phyloP scores from a whole-genome alignment of 2,888 invertebrate genomes.

The Darwinula stevensoni region DNA sequence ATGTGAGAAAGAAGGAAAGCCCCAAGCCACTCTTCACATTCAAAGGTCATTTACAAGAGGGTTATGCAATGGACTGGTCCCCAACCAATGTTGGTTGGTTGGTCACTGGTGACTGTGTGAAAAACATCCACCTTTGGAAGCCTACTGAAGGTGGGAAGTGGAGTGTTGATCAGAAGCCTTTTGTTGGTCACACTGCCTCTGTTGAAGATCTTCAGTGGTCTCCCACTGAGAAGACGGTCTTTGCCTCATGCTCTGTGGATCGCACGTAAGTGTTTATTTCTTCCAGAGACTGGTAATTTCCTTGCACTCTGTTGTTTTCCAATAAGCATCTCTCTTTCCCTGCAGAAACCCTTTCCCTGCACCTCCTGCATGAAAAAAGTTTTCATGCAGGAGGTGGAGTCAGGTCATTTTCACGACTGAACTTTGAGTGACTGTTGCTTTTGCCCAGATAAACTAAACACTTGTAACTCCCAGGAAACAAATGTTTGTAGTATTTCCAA shows the following conservation, averaged over 20 bases:
- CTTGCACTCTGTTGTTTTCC: no score
- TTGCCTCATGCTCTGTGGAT: slow-evolving; percentile 66
- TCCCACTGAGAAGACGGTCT: slow-evolving; percentile 60
- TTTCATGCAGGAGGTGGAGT: no score
- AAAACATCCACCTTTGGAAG: slow-evolving; percentile 79
- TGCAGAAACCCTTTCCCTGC: no score
- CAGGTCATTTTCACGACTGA: no score
- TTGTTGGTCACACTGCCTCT: slow-evolving; percentile 58
- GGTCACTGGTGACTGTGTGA: slow-evolving; percentile 74
- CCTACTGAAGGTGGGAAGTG: slow-evolving; percentile 38
- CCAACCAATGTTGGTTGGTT: slow-evolving; percentile 35
- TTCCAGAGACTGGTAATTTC: no score
- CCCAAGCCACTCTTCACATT: slow-evolving; percentile 46
- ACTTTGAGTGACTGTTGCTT: no score
- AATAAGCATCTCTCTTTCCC: no score
- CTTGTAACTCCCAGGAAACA: no score
- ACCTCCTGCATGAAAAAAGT: no score
- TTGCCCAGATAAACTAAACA: no score
- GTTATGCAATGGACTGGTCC: slow-evolving; percentile 87
- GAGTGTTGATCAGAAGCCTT: slow-evolving; percentile 67
- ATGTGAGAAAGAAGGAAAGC: slow-evolving; percentile 11
- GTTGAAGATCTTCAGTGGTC: slow-evolving; percentile 99
- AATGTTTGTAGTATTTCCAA: no score
- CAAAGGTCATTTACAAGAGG: slow-evolving; percentile 70
- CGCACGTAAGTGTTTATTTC: slow-evolving; percentile 23